Evolutionary conservation across 2,888 invertebrate species (phyloP).

Genomic region (Acanthococcus lagerstroemiae): DNA sequence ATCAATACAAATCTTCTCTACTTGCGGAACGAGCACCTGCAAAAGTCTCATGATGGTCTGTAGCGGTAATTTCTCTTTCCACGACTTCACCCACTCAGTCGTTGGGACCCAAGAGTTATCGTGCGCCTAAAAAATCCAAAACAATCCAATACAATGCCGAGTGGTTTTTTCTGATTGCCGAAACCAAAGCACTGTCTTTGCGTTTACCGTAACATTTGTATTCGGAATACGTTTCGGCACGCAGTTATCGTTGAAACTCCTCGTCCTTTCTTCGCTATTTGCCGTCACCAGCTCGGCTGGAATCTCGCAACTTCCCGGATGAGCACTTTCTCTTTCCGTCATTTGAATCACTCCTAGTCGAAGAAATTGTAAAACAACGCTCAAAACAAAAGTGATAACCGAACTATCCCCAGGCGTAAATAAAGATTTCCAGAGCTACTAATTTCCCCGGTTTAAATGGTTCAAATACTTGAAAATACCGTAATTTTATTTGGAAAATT

Average conservation of each 20-base stretch:
- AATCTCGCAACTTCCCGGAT: slow-evolving; percentile 42
- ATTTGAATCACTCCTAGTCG: slow-evolving; percentile 66
- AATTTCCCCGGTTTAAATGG: too few species aligned
- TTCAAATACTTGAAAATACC: too few species aligned
- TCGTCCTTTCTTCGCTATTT: slow-evolving; percentile 15
- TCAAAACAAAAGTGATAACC: too few species aligned
- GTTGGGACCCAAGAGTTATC: slow-evolving; percentile 67
- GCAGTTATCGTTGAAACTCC: not conserved
- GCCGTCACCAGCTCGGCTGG: slow-evolving; percentile 32
- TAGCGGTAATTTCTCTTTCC: slow-evolving; percentile 93
- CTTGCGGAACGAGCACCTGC: slow-evolving; percentile 97
- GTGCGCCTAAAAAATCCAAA: too few species aligned
- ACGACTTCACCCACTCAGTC: slow-evolving; percentile 88
- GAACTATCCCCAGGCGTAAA: too few species aligned
- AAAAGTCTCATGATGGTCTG: slow-evolving; percentile 98
- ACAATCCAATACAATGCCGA: too few species aligned
- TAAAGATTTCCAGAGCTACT: too few species aligned
- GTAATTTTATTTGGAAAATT: too few species aligned
- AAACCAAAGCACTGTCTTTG: too few species aligned
- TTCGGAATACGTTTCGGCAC: not conserved
- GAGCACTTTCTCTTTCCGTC: slow-evolving; percentile 90
- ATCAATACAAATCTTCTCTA: slow-evolving; percentile 99
- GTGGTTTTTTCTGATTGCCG: too few species aligned
- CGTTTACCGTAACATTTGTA: too few species aligned
- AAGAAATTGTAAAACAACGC: too few species aligned